Percentiles rank a stretch among this genome's conserved stretches.
Conservation (phyloP, 2,797 vertebrate species). For the Percopsis omiscomaycus region DNA sequence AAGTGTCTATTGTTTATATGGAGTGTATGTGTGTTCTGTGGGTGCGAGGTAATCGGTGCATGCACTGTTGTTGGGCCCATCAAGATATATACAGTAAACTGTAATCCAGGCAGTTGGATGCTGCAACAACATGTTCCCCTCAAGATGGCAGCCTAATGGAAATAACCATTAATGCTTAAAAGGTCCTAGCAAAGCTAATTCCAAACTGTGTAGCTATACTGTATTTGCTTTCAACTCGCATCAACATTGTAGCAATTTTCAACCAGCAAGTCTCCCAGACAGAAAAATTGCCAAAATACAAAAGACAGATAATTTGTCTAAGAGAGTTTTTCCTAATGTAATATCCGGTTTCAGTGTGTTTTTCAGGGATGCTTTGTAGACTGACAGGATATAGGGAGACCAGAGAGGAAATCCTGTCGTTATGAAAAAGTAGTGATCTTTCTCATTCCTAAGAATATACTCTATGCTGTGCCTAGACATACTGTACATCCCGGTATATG, state of each 20-base stretch:
- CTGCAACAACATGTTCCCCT: constrained; percentile 12
- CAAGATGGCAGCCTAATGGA: constrained; percentile 23
- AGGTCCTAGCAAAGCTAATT: constrained; percentile 10
- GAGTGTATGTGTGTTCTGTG: constrained; percentile 12
- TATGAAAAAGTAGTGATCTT: constrained; percentile 12
- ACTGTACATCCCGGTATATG: constrained; percentile 16
- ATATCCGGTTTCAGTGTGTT: constrained; percentile 47
- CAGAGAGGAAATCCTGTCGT: constrained; percentile 58
- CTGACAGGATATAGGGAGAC: constrained; percentile 43
- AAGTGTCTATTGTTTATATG: background rate
- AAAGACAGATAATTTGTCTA: constrained; percentile 7
- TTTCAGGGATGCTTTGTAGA: constrained; percentile 34
- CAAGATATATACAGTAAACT: constrained; percentile 29
- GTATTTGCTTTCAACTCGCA: background rate
- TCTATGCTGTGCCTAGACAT: constrained; percentile 11
- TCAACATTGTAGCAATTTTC: constrained; percentile 17
- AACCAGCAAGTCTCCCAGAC: constrained; percentile 16
- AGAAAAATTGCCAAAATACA: background rate
- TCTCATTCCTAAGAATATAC: constrained; percentile 15
- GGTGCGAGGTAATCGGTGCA: constrained; percentile 19
- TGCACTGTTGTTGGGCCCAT: constrained; percentile 32
- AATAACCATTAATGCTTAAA: constrained; percentile 27
- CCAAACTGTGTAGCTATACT: background rate
- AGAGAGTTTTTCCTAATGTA: constrained; percentile 25
- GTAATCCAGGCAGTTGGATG: constrained; percentile 30